Conservation (phyloP, 2,113 vertebrate genomes). For the Platichthys stellatus region DNA sequence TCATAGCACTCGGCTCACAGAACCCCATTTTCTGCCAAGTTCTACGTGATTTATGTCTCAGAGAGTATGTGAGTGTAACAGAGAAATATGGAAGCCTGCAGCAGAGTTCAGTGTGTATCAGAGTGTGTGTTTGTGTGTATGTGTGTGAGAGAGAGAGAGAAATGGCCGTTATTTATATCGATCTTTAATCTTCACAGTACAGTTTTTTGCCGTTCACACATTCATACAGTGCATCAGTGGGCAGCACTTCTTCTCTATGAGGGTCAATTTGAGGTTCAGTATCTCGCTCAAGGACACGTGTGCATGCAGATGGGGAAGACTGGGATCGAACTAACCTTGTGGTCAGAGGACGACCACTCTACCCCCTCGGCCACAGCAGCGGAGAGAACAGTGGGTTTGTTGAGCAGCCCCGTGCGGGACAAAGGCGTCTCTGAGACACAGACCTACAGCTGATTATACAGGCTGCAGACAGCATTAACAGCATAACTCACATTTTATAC, state of each 20-base stretch:
- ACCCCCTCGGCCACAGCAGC: not conserved
- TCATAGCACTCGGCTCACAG: conserved; percentile 55
- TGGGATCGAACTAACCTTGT: no score
- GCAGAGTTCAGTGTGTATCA: conserved; percentile 5
- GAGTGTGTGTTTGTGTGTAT: conserved; percentile 11
- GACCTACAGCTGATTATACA: conserved; percentile 37
- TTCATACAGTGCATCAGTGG: no score
- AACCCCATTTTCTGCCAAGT: conserved; percentile 43
- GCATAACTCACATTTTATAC: conserved; percentile 48
- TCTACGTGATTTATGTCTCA: conserved; percentile 45
- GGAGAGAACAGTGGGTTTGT: conserved; percentile 49
- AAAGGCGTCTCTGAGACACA: conserved; percentile 56
- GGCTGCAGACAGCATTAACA: conserved; percentile 26
- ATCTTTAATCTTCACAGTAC: no score
- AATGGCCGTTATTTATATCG: no score
- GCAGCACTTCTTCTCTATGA: no score
- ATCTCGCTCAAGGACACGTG: no score
- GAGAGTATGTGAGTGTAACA: not conserved
- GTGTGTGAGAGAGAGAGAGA: not conserved
- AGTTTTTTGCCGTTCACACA: no score
- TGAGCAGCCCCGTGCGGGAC: conserved; percentile 43
- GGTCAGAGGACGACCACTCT: no score
- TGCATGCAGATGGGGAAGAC: no score
- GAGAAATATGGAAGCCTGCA: conserved; percentile 29
- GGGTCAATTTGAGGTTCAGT: no score